phyloP scores from a whole-genome alignment of 2,888 invertebrate species.

The Vanessa cardui region DNA sequence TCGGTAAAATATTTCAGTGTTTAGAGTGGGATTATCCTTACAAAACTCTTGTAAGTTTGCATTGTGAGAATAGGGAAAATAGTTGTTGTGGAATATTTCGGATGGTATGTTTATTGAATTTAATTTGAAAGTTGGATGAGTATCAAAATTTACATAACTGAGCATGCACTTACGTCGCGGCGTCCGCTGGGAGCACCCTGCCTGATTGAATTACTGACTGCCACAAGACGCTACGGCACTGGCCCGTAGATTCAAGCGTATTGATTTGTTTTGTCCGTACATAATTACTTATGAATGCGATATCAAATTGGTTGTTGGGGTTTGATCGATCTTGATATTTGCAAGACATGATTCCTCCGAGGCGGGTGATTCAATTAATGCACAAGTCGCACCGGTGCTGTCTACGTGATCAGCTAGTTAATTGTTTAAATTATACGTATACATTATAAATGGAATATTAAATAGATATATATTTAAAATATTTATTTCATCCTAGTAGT shows the following conservation, averaged over 20 bases:
- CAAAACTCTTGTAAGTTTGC: no score
- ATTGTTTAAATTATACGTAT: not conserved
- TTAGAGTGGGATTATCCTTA: no score
- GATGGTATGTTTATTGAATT: slow-evolving; percentile 21
- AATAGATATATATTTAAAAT: no score
- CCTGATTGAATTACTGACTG: slow-evolving; percentile 76
- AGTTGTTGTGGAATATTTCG: not conserved
- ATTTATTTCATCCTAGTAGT: no score
- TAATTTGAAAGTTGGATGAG: slow-evolving; percentile 34
- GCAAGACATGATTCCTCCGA: not conserved
- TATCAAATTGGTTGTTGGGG: no score
- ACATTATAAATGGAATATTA: not conserved
- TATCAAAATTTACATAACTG: slow-evolving; percentile 69
- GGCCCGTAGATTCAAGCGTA: not conserved
- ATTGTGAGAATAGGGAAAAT: not conserved
- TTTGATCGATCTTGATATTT: no score
- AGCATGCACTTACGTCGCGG: slow-evolving; percentile 48
- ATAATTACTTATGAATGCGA: no score
- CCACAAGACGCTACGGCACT: slow-evolving; percentile 49
- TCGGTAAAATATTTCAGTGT: no score
- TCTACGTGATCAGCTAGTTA: slow-evolving; percentile 59
- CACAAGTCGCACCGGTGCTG: slow-evolving; percentile 48
- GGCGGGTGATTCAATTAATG: not conserved
- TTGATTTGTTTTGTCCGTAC: not conserved
- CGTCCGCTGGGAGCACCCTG: slow-evolving; percentile 50